Evolutionary conservation across 2,888 invertebrate species (phyloP), one percentile per base, ranked within the genome.

Genomic region (Aphrophora alni): DNA sequence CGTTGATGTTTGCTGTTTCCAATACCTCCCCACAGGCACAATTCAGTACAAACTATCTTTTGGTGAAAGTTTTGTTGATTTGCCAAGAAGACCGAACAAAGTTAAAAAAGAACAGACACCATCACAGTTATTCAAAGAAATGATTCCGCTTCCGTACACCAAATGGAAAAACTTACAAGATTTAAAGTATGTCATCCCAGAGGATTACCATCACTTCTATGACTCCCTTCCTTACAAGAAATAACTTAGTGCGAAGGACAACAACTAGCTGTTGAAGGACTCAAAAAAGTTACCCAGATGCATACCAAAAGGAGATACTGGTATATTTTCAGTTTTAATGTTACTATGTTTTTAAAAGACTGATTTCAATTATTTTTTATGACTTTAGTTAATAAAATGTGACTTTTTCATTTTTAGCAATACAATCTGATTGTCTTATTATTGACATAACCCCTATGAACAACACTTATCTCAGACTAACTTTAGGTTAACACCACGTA

Each of bases 1-100:
- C 0, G 76, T 78, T 5, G 82, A 81, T 72, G 68, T 82, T 27
- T n/a, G 74, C 25, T 69, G 72, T n/a, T 71, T 82, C 12, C 4
- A 77, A 27, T 82, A 80, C 78, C 14, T 71, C 21, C 28, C 75
- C 25, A 82, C 27, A 73, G 80, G 82, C 24, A 68, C 24, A n/a
- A 82, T 82, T 24, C 51, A 73, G 38, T 81, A 78, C 38, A 78
- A 78, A 69, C 72, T 81, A 12, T 72, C 72, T 72, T 72, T 26
- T 72, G 8, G 27, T 72, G 25, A 33, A 26, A 26, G 27, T 72
- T 72, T 72, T 26, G 72, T 44, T 10, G 44, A 44, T 17, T 44
- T 44, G 17, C 44, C 44, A 44, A 7, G 44, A 44, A 44, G 44
- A 44, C 44, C 44, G 8, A 44, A 44, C 8, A 44, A 44, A 8